Percentiles rank a stretch among this genome's conserved stretches.
Conservation (phyloP, 2,888 invertebrate genomes). For the Lasioglossum zephyrum region DNA sequence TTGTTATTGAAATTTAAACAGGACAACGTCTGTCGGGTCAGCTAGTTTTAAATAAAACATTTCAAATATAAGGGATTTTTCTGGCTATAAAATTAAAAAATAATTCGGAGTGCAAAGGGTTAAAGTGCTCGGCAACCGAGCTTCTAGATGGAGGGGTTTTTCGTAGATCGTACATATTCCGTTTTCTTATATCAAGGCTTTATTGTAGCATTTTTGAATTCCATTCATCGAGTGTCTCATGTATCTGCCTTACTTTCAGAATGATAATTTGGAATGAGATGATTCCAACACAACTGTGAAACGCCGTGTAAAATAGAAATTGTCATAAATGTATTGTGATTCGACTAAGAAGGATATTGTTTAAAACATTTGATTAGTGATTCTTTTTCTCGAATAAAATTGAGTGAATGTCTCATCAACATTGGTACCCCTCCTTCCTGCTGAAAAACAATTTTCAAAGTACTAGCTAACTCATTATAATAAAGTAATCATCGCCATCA, state of each 20-base stretch:
- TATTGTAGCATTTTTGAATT: not conserved
- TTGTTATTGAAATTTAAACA: too few species aligned
- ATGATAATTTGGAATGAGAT: constrained; percentile 43
- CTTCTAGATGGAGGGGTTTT: too few species aligned
- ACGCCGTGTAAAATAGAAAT: constrained; percentile 55
- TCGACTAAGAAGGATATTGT: constrained; percentile 29
- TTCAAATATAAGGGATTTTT: too few species aligned
- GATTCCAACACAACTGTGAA: not conserved
- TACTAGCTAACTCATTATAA: not conserved
- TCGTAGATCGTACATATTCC: too few species aligned
- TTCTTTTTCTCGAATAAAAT: constrained; percentile 42
- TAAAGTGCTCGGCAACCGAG: too few species aligned
- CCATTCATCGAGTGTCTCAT: not conserved
- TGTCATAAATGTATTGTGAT: constrained; percentile 30
- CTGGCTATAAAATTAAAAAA: too few species aligned
- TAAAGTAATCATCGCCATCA: not conserved
- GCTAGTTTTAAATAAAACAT: too few species aligned
- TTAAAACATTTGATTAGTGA: constrained; percentile 26
- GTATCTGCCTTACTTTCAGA: constrained; percentile 30
- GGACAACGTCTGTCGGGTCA: too few species aligned
- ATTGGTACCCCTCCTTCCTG: not conserved
- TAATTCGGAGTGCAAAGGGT: too few species aligned
- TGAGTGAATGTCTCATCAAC: constrained; percentile 12
- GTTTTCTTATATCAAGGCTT: too few species aligned
- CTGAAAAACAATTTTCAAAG: not conserved